Conservation (phyloP, 2,888 invertebrate species). For the Yponomeuta evonymella region DNA sequence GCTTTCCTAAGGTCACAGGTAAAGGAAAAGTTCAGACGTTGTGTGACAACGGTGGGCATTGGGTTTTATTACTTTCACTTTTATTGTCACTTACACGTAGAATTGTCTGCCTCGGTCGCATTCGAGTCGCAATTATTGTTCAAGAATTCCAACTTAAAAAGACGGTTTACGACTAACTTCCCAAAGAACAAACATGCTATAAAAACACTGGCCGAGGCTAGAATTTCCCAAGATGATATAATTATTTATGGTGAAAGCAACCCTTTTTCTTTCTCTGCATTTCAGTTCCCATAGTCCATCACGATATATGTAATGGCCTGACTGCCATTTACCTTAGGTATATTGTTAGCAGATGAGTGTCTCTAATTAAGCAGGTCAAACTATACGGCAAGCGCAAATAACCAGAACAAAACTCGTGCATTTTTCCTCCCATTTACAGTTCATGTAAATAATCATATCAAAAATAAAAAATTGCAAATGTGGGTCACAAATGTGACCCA, state of each 20-base stretch:
- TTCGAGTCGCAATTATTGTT: neutral
- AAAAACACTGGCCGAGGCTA: neutral
- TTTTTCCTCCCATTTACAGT: neutral
- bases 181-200: neutral
- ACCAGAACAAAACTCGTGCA: neutral
- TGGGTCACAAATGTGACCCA: no score
- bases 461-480: neutral
- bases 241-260: constrained; percentile 8
- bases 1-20: constrained; percentile 42
- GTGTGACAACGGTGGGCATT: neutral
- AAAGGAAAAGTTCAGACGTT: constrained; percentile 37
- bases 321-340: neutral
- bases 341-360: constrained; percentile 3
- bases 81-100: neutral
- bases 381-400: constrained; percentile 9
- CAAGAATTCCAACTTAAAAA: neutral
- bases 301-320: neutral
- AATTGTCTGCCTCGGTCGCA: neutral
- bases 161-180: neutral
- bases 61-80: neutral
- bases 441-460: neutral
- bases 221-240: constrained; percentile 10
- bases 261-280: neutral
- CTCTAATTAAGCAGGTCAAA: constrained; percentile 7
- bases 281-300: constrained; percentile 7